Conservation (phyloP, 2,797 vertebrate species). For the Tauraco hartlaubi region DNA sequence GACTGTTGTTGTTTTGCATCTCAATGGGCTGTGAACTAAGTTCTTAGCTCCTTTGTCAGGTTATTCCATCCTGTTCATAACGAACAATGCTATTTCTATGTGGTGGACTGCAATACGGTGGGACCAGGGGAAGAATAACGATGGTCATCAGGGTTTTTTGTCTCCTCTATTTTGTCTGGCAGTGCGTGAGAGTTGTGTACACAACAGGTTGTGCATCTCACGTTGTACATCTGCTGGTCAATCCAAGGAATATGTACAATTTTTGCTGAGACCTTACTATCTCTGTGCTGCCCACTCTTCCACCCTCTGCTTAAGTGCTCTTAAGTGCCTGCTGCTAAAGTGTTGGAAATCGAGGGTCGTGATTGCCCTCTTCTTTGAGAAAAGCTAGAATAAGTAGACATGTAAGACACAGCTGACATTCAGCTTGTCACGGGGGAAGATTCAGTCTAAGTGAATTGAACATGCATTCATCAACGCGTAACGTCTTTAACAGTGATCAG, state of each 20-base stretch:
- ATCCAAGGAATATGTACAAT: neutral
- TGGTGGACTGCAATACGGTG: neutral
- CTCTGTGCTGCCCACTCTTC: neutral
- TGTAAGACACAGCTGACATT: neutral
- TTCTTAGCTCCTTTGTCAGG: neutral
- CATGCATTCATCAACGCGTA: neutral
- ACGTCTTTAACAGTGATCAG: accelerated
- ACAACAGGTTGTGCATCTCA: neutral
- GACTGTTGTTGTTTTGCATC: neutral
- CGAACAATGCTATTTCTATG: neutral
- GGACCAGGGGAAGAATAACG: neutral
- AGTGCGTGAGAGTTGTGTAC: accelerated
- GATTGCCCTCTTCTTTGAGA: neutral
- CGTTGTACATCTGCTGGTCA: neutral
- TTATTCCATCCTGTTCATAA: neutral
- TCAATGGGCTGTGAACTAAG: neutral
- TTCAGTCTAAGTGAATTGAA: neutral
- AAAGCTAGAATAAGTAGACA: neutral
- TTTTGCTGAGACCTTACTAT: neutral
- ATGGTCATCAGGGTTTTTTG: neutral
- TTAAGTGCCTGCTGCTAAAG: neutral
- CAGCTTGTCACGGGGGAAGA: neutral
- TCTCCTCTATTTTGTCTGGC: neutral
- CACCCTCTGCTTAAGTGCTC: neutral
- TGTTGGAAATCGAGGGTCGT: neutral